Conservation (phyloP, 2,888 invertebrate species). For the Spilarctia lutea region DNA sequence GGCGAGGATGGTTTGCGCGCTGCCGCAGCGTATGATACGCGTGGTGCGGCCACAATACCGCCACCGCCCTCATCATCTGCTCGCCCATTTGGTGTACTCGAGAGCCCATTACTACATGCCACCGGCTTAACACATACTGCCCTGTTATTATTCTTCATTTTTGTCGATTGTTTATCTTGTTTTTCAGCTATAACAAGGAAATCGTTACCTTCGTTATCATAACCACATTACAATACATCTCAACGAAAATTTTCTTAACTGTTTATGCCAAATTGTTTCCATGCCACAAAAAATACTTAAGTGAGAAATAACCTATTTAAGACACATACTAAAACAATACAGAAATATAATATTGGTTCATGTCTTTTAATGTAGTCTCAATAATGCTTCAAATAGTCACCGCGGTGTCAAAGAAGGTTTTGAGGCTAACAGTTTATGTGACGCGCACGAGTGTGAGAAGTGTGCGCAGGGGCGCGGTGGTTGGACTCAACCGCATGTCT, state of each 20-base stretch:
- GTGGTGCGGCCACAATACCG: conserved; percentile 63
- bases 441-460: conserved; percentile 52
- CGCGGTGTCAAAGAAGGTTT: conserved; percentile 50
- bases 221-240: neutral
- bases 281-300: neutral
- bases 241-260: neutral
- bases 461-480: conserved; percentile 58
- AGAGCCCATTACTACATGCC: conserved; percentile 78
- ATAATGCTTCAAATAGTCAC: conserved; percentile 35
- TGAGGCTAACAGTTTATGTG: conserved; percentile 51
- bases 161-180: conserved; percentile 71
- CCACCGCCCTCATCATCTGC: conserved; percentile 81
- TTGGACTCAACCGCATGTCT: conserved; percentile 64
- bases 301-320: conserved; percentile 3
- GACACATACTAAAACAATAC: conserved; percentile 12
- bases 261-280: neutral
- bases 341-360: conserved; percentile 9
- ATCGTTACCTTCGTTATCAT: conserved; percentile 45
- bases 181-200: conserved; percentile 74
- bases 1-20: conserved; percentile 79
- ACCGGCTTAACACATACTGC: conserved; percentile 67
- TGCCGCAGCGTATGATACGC: conserved; percentile 81
- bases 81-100: conserved; percentile 78
- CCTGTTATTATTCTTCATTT: conserved; percentile 82
- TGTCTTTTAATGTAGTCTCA: conserved; percentile 22